Conservation (phyloP, 2,113 vertebrate species). For the Scomber japonicus region DNA sequence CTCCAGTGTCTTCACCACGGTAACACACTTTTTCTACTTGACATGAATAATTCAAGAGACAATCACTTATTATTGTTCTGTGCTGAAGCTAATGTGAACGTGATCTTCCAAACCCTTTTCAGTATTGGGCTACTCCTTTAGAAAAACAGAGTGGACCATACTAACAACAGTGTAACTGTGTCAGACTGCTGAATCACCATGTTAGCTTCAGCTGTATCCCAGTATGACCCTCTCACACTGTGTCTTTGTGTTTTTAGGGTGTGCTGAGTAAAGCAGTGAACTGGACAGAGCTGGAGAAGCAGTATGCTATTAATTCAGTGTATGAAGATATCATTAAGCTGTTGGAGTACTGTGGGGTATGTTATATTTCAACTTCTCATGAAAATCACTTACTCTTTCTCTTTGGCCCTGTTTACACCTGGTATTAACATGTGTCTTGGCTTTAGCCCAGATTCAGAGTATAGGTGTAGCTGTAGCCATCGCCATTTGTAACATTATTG, state of each 20-base stretch:
- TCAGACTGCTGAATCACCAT: too few relatives aligned
- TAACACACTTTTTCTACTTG: constrained; percentile 72
- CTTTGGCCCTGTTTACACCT: not conserved
- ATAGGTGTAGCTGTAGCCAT: too few relatives aligned
- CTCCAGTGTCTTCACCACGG: constrained; percentile 97
- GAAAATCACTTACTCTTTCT: not conserved
- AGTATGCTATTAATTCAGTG: constrained; percentile 92
- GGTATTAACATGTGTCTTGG: too few relatives aligned
- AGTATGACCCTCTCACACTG: not conserved
- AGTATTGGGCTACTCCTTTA: too few relatives aligned
- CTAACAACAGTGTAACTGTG: too few relatives aligned
- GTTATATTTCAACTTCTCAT: constrained; percentile 48
- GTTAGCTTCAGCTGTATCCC: too few relatives aligned
- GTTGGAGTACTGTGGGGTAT: constrained; percentile 97
- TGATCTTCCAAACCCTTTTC: too few relatives aligned
- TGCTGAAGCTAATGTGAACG: too few relatives aligned
- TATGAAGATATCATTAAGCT: constrained; percentile 97
- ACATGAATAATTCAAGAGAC: not conserved
- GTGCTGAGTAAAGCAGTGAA: constrained; percentile 97
- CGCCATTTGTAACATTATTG: too few relatives aligned
- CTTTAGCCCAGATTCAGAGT: too few relatives aligned
- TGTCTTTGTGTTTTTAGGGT: constrained; percentile 84
- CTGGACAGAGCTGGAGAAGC: constrained; percentile 96
- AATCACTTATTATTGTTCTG: not conserved
- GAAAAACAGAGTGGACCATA: too few relatives aligned